Conservation (phyloP, 2,113 vertebrate species). For the Malurus melanocephalus region DNA sequence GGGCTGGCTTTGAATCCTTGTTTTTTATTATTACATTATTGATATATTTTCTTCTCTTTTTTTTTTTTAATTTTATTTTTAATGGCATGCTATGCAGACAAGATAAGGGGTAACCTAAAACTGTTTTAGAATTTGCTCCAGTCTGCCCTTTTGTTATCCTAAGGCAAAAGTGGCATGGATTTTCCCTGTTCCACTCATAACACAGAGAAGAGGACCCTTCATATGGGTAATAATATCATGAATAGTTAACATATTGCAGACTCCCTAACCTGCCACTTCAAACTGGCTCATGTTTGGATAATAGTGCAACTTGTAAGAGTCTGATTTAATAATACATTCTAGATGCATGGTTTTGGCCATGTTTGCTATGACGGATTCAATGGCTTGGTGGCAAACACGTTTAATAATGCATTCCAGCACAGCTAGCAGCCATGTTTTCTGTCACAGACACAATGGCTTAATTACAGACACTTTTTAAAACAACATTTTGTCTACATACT, state of each 20-base stretch:
- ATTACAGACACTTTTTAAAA: background rate
- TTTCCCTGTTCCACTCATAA: background rate
- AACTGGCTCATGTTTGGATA: background rate
- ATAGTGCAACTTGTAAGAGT: background rate
- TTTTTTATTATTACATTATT: background rate
- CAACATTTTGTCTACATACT: background rate
- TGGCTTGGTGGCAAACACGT: background rate
- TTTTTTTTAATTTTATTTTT: too few species aligned
- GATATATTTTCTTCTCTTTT: background rate
- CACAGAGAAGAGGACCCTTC: background rate
- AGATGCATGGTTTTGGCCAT: background rate
- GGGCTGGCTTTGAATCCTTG: background rate
- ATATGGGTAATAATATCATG: background rate
- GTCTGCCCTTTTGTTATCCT: background rate
- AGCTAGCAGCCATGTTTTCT: background rate
- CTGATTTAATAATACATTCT: conserved; percentile 17
- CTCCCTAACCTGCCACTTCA: background rate
- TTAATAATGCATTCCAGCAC: conserved; percentile 5
- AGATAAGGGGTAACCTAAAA: background rate
- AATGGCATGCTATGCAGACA: background rate
- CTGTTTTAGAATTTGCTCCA: background rate
- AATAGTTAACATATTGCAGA: background rate
- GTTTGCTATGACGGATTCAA: background rate
- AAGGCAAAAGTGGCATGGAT: background rate
- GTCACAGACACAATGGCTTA: background rate